phyloP scores from a whole-genome alignment of 2,797 vertebrate species.

The Simalia tracyae region DNA sequence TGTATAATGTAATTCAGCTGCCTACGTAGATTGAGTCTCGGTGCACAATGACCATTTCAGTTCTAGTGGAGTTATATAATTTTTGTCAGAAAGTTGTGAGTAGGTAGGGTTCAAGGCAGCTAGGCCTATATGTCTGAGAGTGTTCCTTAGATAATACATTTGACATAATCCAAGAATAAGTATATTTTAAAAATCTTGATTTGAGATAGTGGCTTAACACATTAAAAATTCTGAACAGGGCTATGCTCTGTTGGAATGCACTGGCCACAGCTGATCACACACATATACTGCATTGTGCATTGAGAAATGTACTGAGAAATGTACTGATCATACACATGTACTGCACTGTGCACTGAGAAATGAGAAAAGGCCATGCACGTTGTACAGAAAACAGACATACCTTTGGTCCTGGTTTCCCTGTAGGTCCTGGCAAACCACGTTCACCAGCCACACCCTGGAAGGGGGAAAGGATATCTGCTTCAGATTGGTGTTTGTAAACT shows the following conservation, averaged over 20 bases:
- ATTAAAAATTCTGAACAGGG: background rate
- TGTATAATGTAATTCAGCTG: too few species aligned
- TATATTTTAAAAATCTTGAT: background rate
- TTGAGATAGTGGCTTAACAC: background rate
- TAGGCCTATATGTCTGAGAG: background rate
- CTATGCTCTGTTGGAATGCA: background rate
- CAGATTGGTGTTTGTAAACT: background rate
- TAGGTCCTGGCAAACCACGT: slow-evolving; percentile 84
- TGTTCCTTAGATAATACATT: background rate
- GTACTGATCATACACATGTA: background rate
- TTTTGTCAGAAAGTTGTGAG: background rate
- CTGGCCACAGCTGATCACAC: background rate
- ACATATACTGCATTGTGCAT: background rate
- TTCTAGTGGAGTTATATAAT: background rate
- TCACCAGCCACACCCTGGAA: slow-evolving; percentile 83
- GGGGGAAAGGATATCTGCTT: background rate
- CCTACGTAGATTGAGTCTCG: background rate
- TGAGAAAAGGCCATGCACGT: background rate
- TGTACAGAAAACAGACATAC: slow-evolving; percentile 64
- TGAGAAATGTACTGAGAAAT: background rate
- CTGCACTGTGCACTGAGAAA: background rate
- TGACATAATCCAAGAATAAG: background rate
- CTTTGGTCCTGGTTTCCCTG: slow-evolving; percentile 89
- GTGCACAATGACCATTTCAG: background rate
- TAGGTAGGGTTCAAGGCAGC: background rate